Base-by-base conservation (phyloP, 2,888 invertebrate genomes). In the Herminia tarsipennalis region DNA sequence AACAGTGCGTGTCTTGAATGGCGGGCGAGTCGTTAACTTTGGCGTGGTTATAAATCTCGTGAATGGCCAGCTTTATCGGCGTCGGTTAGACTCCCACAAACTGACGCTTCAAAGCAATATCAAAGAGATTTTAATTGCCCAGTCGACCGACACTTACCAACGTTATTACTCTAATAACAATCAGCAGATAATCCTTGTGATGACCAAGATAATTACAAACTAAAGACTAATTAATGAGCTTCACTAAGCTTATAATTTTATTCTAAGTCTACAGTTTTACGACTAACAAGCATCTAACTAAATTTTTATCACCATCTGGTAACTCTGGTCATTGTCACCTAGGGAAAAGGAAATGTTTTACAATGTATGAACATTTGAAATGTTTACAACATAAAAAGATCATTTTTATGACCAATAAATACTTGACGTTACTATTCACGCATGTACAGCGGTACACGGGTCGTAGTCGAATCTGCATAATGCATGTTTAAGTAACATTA, bases 41-140 rank as follows among this genome's bases (percentile, higher is more conserved):
- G 73, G 78, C 79, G 76, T 65, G 66, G 83, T 81, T 81, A 80
- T 89, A 89, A 88, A 88, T 88, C 86, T 86, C 60, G 54, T 69
- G 76, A 84, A 87, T 81, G 73, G 78, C 69, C 69, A 69, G 70
- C 74, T 81, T 85, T 83, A 86, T 84, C 73, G 79, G 70, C 72
- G 73, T 70, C 75, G 66, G 71, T 76, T 76, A 75, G 66, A 61
- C 69, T 68, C 77, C 76, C 79, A 75, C 78, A 75, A 77, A 76
- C 75, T 70, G 72, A 78, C 70, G 76, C 78, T 76, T 81, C 76
- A 76, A 76, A 81, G 78, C 70, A 63, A 73, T 79, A 81, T 81
- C 78, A 81, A 83, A 85, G 80, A 74, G 70, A 73, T 81, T 83
- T 85, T 86, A 84, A 86, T 86, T 83, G 78, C 78, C 62, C 63